Conservation (phyloP, 2,113 vertebrate species). For the Cepphus grylle region DNA sequence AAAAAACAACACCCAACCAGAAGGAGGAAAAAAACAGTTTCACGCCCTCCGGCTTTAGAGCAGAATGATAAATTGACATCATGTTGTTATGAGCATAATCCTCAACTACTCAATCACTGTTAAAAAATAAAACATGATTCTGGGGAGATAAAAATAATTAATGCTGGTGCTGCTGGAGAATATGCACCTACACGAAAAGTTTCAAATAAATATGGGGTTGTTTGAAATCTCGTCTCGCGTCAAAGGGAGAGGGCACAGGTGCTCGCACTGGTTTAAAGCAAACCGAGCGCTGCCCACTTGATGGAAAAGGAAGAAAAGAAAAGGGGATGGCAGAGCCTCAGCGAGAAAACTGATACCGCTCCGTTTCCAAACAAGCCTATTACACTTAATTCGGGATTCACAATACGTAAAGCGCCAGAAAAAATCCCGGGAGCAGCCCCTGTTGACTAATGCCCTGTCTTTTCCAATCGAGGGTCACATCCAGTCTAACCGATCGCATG, state of each 20-base stretch:
- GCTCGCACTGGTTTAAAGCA: neutral
- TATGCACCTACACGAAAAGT: neutral
- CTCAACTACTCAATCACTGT: constrained; percentile 53
- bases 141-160: constrained; percentile 59
- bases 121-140: constrained; percentile 59
- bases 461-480: constrained; percentile 73
- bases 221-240: neutral
- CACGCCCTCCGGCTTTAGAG: constrained; percentile 33
- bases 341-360: neutral
- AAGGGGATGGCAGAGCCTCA: neutral
- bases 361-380: constrained; percentile 48
- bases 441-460: constrained; percentile 80
- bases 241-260: neutral
- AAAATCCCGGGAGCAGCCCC: constrained; percentile 51
- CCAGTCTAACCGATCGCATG: constrained; percentile 79
- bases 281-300: neutral
- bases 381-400: constrained; percentile 42
- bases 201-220: neutral
- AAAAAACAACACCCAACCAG: neutral
- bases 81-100: constrained; percentile 45
- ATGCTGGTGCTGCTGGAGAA: constrained; percentile 18
- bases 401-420: constrained; percentile 65
- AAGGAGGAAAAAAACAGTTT: constrained; percentile 33
- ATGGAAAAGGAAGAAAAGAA: neutral
- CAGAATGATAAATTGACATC: constrained; percentile 56